These are phyloP conservation scores for Hystrix cristata DNA, from an alignment of 2,113 vertebrate species.

Conservation along the genomic window DNA sequence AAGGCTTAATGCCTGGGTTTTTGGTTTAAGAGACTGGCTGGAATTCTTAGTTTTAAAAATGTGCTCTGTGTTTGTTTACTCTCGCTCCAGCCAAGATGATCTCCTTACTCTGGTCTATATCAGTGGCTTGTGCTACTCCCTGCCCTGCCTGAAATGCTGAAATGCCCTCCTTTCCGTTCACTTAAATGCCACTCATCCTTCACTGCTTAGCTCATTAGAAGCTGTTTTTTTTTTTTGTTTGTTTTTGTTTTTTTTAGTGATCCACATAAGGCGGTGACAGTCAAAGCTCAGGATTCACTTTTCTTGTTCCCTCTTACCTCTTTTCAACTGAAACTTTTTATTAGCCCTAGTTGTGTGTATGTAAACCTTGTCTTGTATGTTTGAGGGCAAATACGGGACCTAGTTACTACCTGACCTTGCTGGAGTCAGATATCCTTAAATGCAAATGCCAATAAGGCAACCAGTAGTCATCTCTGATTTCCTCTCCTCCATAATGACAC, in stretches of 20 bases:
- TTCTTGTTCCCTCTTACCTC: neutral
- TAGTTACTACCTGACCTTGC: neutral
- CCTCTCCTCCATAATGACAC: neutral
- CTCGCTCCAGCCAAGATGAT: neutral
- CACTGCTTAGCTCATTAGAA: neutral
- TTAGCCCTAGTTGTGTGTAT: neutral
- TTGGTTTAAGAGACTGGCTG: neutral
- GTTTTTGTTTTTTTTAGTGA: neutral
- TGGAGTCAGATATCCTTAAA: slow-evolving; percentile 8
- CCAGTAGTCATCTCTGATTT: slow-evolving; percentile 33
- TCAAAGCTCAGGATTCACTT: slow-evolving; percentile 13
- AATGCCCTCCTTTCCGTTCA: slow-evolving; percentile 22
- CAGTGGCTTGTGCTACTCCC: neutral
- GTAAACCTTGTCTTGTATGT: slow-evolving; percentile 6
- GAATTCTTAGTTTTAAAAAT: slow-evolving; percentile 41
- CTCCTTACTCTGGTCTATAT: neutral
- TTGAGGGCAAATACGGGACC: neutral
- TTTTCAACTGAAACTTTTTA: neutral
- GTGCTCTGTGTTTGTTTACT: neutral
- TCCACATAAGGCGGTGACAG: slow-evolving; percentile 38
- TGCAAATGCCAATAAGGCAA: slow-evolving; percentile 32
- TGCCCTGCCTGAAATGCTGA: neutral
- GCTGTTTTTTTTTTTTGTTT: too few relatives aligned
- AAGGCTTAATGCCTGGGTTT: slow-evolving; percentile 14
- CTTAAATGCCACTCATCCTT: neutral